phyloP scores from a whole-genome alignment of 2,888 invertebrate genomes.

The Acrocera orbiculus region DNA sequence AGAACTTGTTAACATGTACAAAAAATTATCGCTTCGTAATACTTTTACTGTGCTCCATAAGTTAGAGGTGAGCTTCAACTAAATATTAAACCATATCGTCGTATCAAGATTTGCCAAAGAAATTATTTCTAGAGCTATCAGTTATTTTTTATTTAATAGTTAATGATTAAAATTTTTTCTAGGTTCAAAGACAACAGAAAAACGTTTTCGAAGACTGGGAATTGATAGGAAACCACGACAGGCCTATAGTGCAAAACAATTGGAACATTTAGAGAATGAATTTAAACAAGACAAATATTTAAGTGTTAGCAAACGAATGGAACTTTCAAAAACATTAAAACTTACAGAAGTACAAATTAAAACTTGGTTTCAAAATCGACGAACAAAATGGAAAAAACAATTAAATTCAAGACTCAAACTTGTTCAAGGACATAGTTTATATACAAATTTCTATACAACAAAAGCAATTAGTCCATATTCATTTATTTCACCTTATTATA shows the following conservation, averaged over 20 bases:
- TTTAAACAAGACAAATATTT: constrained; percentile 93
- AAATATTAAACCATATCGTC: too few relatives aligned
- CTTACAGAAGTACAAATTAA: constrained; percentile 92
- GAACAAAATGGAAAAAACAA: constrained; percentile 97
- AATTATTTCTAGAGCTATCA: too few relatives aligned
- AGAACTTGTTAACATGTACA: too few relatives aligned
- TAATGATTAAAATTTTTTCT: constrained; percentile 18
- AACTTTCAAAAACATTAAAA: constrained; percentile 71
- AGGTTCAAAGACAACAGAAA: constrained; percentile 65
- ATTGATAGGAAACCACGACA: constrained; percentile 89
- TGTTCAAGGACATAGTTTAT: constrained; percentile 69
- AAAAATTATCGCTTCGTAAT: too few relatives aligned
- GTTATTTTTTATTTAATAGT: too few relatives aligned
- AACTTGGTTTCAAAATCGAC: constrained; percentile 89
- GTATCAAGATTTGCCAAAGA: too few relatives aligned
- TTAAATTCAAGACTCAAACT: constrained; percentile 76
- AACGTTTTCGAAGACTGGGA: constrained; percentile 70
- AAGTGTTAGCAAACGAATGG: constrained; percentile 88
- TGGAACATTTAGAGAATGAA: constrained; percentile 80
- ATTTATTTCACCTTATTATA: constrained; percentile 14
- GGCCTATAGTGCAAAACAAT: constrained; percentile 87
- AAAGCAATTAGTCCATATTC: constrained; percentile 18
- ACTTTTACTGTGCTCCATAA: too few relatives aligned
- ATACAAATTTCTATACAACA: constrained; percentile 45
- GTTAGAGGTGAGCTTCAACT: too few relatives aligned